These are phyloP conservation scores for Sebastes flavidus DNA, from an alignment of 2,797 vertebrate species.

Conservation along the genomic window DNA sequence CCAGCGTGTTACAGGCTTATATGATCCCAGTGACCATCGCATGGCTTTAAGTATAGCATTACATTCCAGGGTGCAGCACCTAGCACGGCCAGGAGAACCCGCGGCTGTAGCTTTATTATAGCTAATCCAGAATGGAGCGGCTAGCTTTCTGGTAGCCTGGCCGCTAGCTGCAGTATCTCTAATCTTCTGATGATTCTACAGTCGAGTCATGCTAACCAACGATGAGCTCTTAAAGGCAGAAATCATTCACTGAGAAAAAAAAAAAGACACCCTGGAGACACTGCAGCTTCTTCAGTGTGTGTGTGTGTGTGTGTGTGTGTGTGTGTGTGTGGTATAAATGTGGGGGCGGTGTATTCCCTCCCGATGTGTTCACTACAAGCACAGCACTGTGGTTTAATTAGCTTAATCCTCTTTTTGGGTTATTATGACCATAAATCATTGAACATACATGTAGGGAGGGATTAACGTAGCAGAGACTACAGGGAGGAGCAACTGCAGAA, in stretches of 20 bases:
- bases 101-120: constrained; percentile 45
- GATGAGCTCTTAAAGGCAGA: constrained; percentile 49
- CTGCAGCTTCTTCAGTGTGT: constrained; percentile 37
- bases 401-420: constrained; percentile 82
- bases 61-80: constrained; percentile 50
- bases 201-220: constrained; percentile 69
- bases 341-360: constrained; percentile 62
- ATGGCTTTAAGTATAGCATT: constrained; percentile 52
- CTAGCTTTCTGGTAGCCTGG: constrained; percentile 36
- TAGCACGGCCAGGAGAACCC: constrained; percentile 25
- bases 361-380: constrained; percentile 75
- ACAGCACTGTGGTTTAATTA: constrained; percentile 77
- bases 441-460: constrained; percentile 75
- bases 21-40: constrained; percentile 54
- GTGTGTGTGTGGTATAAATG: constrained; percentile 50
- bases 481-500: constrained; percentile 64
- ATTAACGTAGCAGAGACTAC: constrained; percentile 69
- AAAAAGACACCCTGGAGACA: constrained; percentile 45
- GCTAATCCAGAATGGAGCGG: constrained; percentile 43
- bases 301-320: too few relatives aligned
- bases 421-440: constrained; percentile 82
- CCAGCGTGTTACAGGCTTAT: constrained; percentile 73
- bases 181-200: constrained; percentile 73
- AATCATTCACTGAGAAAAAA: constrained; percentile 23
- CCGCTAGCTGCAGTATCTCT: constrained; percentile 52